phyloP scores from a whole-genome alignment of 2,888 invertebrate species.

The Vandiemenella viatica region DNA sequence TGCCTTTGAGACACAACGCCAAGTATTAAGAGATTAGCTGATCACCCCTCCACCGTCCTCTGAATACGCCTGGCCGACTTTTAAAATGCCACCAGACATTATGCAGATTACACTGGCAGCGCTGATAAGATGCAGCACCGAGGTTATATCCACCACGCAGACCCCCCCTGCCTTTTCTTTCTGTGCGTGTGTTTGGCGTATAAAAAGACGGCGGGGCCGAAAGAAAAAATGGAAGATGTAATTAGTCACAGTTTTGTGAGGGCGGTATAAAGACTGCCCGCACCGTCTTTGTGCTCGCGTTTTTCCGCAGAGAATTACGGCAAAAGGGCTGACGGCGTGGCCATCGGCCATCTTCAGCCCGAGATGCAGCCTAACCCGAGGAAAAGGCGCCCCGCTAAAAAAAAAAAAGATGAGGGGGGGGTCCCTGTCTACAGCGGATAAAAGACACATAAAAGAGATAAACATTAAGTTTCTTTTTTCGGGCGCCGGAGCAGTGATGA shows the following conservation, averaged over 20 bases:
- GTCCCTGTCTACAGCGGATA: no score
- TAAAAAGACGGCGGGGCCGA: background rate
- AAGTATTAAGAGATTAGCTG: background rate
- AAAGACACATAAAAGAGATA: background rate
- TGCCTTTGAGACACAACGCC: background rate
- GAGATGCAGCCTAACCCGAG: background rate
- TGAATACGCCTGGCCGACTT: background rate
- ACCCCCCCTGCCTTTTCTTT: background rate
- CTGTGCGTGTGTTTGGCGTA: background rate
- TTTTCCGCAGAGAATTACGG: background rate
- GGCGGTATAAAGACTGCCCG: background rate
- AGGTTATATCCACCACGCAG: no score
- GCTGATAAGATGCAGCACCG: no score
- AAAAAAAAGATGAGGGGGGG: no score
- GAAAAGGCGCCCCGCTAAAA: background rate
- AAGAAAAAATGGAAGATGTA: background rate
- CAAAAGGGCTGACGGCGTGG: no score
- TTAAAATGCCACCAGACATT: background rate
- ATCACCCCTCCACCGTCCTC: background rate
- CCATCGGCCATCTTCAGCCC: background rate
- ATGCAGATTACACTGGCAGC: background rate
- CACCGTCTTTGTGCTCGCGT: background rate
- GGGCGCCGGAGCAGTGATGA: background rate
- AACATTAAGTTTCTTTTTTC: background rate
- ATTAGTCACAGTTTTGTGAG: background rate